These are phyloP conservation scores for Prionailurus viverrinus DNA, from an alignment of 2,113 vertebrate species.

Conservation along the genomic window DNA sequence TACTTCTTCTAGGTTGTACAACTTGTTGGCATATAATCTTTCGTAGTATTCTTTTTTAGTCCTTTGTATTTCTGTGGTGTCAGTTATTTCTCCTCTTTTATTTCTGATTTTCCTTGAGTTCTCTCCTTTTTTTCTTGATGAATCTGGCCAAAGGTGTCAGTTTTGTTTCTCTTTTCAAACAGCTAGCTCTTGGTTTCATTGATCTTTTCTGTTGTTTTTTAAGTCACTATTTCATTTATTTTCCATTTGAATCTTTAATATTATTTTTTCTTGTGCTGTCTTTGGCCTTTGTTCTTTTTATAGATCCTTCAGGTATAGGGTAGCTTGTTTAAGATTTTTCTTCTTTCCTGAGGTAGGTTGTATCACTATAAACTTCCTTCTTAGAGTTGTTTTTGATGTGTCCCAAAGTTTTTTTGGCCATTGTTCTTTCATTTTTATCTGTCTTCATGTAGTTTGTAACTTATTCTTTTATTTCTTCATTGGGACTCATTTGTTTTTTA, in stretches of 20 bases:
- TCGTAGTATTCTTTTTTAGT: not conserved
- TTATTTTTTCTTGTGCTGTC: not conserved
- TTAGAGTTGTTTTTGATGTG: not conserved
- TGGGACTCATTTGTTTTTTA: not conserved
- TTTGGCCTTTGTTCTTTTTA: not conserved
- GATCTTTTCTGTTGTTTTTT: not conserved
- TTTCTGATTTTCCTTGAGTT: not conserved
- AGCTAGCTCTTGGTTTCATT: not conserved
- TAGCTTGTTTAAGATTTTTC: not conserved
- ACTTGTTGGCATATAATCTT: not conserved
- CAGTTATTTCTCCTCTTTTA: not conserved
- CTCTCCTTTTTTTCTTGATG: not conserved
- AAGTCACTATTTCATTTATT: not conserved
- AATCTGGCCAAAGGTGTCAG: not conserved
- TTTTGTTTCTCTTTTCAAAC: not conserved
- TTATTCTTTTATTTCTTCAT: not conserved
- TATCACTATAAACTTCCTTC: not conserved
- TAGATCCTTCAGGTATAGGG: not conserved
- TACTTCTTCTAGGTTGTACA: not conserved
- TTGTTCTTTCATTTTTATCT: not conserved
- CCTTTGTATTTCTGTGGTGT: not conserved
- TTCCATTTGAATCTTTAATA: not conserved
- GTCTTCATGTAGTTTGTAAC: not conserved
- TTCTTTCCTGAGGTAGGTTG: not conserved
- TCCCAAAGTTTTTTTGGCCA: not conserved